These are phyloP conservation scores for Podarcis lilfordi DNA, from an alignment of 2,797 vertebrate genomes.

Conservation along the genomic window DNA sequence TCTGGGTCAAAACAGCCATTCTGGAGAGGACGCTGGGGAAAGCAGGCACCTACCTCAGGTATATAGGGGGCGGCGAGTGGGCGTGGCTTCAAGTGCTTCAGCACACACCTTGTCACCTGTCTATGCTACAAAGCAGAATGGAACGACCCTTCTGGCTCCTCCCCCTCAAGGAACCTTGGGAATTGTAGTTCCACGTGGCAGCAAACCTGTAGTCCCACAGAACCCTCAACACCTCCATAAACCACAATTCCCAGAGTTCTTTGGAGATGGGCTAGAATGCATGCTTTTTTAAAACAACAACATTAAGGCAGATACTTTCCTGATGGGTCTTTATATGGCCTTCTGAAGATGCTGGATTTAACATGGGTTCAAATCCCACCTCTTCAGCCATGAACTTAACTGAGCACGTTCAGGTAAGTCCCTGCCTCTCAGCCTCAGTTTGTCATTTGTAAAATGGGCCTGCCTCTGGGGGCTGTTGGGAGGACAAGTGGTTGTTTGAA, in stretches of 20 bases:
- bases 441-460: not conserved
- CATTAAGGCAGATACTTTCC: too few species aligned
- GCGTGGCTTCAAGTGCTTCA: not conserved
- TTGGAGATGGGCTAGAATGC: too few species aligned
- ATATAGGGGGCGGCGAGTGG: not conserved
- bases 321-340: too few species aligned
- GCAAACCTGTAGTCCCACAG: not conserved
- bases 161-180: not conserved
- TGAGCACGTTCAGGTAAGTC: not conserved
- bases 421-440: not conserved
- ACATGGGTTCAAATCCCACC: not conserved
- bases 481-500: too few species aligned
- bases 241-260: not conserved
- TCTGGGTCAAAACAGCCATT: not conserved
- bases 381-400: not conserved
- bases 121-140: not conserved
- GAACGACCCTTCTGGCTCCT: not conserved
- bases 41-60: not conserved
- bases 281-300: not conserved
- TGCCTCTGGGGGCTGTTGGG: not conserved
- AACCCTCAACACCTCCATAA: not conserved
- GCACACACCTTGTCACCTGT: not conserved
- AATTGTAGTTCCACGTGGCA: not conserved
- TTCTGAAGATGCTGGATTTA: not conserved
- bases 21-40: not conserved